A percentile compares a stretch with the other conserved stretches of the same genome.
These are phyloP conservation scores for Thunnus maccoyii DNA, from an alignment of 2,113 vertebrate genomes.

Conservation along the genomic window DNA sequence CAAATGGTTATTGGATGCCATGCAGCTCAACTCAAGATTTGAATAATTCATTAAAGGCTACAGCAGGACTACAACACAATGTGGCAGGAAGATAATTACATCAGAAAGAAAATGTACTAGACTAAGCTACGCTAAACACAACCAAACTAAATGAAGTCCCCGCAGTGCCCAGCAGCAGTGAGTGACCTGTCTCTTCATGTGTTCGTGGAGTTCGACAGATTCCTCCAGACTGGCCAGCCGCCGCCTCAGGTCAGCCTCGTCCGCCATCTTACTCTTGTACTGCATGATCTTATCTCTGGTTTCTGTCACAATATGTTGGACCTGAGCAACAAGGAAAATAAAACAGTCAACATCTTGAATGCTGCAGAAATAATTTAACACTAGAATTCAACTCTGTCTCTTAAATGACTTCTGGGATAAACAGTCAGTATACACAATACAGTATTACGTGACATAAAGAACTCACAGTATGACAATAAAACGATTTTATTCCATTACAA, in stretches of 20 bases:
- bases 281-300: constrained; percentile 96
- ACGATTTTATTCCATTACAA: not conserved
- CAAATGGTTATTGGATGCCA: not conserved
- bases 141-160: not conserved
- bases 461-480: not conserved
- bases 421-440: not conserved
- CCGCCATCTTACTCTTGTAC: constrained; percentile 93
- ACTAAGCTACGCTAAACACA: not conserved
- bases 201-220: constrained; percentile 93
- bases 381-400: not conserved
- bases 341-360: not conserved
- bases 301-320: constrained; percentile 95
- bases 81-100: not conserved
- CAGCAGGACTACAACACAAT: not conserved
- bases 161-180: constrained; percentile 11
- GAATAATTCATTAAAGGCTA: not conserved
- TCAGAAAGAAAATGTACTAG: not conserved
- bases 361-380: not conserved
- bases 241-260: constrained; percentile 93
- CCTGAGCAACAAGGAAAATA: constrained; percentile 49
- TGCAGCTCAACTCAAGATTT: not conserved
- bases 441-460: not conserved
- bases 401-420: not conserved
- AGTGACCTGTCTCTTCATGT: constrained; percentile 91
- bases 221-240: constrained; percentile 94